Evolutionary conservation across 2,113 vertebrate species (phyloP), one percentile per base, ranked within the genome.

Genomic region (Oncorhynchus mykiss): DNA sequence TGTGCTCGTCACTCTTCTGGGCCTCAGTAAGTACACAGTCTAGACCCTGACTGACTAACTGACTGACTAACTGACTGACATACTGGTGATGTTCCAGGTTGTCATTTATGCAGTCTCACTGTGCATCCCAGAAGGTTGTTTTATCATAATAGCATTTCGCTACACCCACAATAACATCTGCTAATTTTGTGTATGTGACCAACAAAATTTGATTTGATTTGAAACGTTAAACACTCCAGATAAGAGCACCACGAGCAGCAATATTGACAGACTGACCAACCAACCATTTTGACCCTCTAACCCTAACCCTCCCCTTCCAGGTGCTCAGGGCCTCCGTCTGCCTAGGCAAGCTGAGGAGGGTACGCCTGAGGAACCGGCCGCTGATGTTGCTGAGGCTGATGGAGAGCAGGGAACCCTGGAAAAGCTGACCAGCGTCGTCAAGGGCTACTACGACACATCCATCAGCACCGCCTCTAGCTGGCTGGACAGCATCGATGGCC

Each of bases 251-350:
- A 2, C 0, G 14, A 34, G 1, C 12, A 4, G 29, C 6, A 67
- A 13, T 4, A 18, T 27, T 27, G 16, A 16, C 7, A 25, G 54
- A 45, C 5, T 57, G 5, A 5, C 39, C 39, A 12, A 45, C 39
- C 39, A 45, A 45, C 39, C 45, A 18, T 31, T 14, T 22, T 3
- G 16, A 5, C 4, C 27, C 64, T 27, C 67, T 49, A 48, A 29
- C 27, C 31, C 5, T 49, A 80, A 20, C 73, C 22, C 25, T 77
- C 29, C 57, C 49, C 18, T 49, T 65, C 14, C 75, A 93, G 93
- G 76, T 25, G 79, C 82, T 1, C 91, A 94, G 69, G 84, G 92
- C 75, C 92, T 91, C 78, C 93, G 88, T 34, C 4, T 93, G 74
- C 25, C 71, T 1, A 89, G 91, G 81, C 69, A 92, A 69, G 64